Base-by-base conservation (phyloP, 1,140 invertebrate genomes). In the Saccostrea cuccullata region DNA sequence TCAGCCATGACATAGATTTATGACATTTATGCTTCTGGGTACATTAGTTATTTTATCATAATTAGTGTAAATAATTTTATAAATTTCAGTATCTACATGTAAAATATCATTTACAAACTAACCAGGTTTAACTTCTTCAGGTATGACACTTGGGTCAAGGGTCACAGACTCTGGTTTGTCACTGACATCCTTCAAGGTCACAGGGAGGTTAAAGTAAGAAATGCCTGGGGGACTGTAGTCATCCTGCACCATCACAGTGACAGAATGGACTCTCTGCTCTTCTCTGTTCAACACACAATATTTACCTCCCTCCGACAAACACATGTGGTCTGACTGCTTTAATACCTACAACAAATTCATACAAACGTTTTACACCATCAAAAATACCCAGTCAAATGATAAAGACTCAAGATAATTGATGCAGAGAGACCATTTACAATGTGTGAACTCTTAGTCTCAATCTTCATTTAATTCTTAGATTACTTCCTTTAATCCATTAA, bases 171-270 rank as follows among this genome's bases (percentile, higher is more conserved):
- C 82, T 20, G 91, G 90, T 67, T 88, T 90, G 58, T 92, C 92
- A 85, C 92, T 91, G 82, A 90, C 89, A 84, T 92, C 90, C 2
- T 23, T 82, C 6, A 92, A 56, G 17, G 70, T 47, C 55, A 92
- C 90, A 40, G 82, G 56, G n/a, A 92, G 82, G 70, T 91, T 90
- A 85, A 91, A 90, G 23, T 91, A 91, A 58, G 88, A 82, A 30
- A 87, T 82, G 15, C 86, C 55, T 2, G 88, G 86, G 15, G 90
- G 89, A 58, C 26, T 73, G 17, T 88, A 90, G 82, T 91, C 84
- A 82, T 92, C 92, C 73, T 55, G 55, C 8, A 86, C 92, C 89
- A 91, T 90, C 9, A 92, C 64, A n/a, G 91, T 91, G 20, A 92
- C 82, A 20, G 84, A 90, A 12, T 87, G 64, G 6, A 60, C 40